Base-by-base conservation (phyloP, 1,140 invertebrate genomes). In the Zaprionus inermis region DNA sequence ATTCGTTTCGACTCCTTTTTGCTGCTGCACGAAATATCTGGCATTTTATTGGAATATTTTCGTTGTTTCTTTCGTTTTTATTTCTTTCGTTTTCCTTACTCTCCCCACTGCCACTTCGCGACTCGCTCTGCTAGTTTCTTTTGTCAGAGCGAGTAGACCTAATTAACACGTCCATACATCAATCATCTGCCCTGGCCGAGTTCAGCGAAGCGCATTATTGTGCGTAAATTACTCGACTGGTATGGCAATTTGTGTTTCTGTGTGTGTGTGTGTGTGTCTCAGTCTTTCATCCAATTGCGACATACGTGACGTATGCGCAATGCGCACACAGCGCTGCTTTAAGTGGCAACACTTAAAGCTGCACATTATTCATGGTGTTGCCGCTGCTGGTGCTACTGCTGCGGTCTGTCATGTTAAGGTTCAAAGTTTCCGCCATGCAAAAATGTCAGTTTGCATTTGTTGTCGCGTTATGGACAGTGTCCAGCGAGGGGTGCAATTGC, bases 101-200 rank as follows among this genome's bases (percentile, higher is more conserved):
- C n/a, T n/a, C n/a, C n/a, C n/a, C n/a, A n/a, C n/a, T n/a, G n/a
- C n/a, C n/a, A n/a, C n/a, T n/a, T n/a, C n/a, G n/a, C n/a, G 20
- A 28, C 36, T 20, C 10, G 36, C 16, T 7, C 22, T 46, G 41
- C 11, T 46, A 46, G 41, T 18, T 55, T 20, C 34, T 61, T 74
- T 69, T 56, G 66, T 51, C 69, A 80, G 69, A n/a, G n/a, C 9
- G 65, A 84, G 68, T 81, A 77, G 84, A 89, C 84, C 85, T 88
- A 88, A 89, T 89, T 89, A 89, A 89, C 84, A 89, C 84, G 84
- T 89, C 84, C 84, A 89, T 89, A 84, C 85, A 89, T 89, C 84
- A 89, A 89, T 89, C 84, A 89, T 89, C 78, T 84, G 80, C 56
- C 77, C 51, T 44, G 68, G 76, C 61, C 73, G 79, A 75, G 80